Evolutionary conservation across 2,797 vertebrate species (phyloP), one percentile per base, ranked within the genome.

Genomic region (Sebastes steindachneri): DNA sequence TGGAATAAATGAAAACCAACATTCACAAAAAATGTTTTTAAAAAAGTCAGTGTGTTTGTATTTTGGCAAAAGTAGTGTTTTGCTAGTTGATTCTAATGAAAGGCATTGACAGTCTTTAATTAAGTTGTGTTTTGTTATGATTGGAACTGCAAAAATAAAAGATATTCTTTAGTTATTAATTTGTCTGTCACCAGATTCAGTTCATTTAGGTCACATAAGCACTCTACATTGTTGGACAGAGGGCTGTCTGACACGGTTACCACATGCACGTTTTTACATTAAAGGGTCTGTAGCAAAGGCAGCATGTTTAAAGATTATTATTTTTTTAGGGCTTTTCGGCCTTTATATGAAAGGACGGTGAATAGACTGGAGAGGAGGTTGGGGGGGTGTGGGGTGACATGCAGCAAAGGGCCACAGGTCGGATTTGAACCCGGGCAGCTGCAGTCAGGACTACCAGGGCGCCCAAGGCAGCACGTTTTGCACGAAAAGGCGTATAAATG

Each of bases 1-100:
- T 73, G 29, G 65, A 70, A 29, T 37, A 31, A 54, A n/a, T 31
- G 10, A 65, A 80, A 81, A 88, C 21, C 19, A 69, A 51, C 7
- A 78, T 76, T 80, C 4, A 25, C 4, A 64, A 67, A 29, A 62
- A 66, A 57, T 28, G 3, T 53, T 45, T 62, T 31, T 1, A 4
- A 4, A 48, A 26, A 67, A 69, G 29, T 58, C 29, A 17, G 7
- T 62, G 9, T 29, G 3, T 51, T 3, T 73, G 15, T 29, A 25
- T 41, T 62, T 63, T 51, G 21, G 37, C 9, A 74, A 62, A 69
- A 28, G 15, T 7, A 17, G 4, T 48, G 19, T 41, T 64, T 59
- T 75, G 9, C 19, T 23, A 57, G 31, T 64, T 73, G 37, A 67
- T 60, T 77, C 15, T 33, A 48, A 41, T 73, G 12, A 73, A 5